Evolutionary conservation across 2,113 vertebrate genomes (phyloP), one percentile per base, ranked within the genome.

Genomic region (Apteryx owenii): DNA sequence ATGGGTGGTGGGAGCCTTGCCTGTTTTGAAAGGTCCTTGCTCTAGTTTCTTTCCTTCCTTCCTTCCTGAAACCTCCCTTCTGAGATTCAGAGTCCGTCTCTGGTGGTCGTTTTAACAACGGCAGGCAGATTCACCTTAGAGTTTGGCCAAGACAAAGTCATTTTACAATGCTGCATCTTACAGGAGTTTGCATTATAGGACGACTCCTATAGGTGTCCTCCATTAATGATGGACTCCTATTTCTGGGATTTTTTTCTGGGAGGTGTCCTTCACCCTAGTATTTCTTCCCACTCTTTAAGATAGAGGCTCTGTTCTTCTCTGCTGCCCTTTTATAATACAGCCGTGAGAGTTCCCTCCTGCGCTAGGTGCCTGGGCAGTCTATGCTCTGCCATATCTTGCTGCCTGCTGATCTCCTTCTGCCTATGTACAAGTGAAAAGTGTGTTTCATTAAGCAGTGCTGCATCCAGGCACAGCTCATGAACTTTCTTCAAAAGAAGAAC

Each of bases 41-140:
- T n/a, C 44, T 31, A n/a, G 21, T 29, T 1, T 0, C 0, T 31
- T 15, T 51, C 79, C 65, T 50, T 38, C 36, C 36, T 38, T 38
- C 36, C 36, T 38, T 38, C 19, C 9, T 48, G 25, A 20, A 61
- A 36, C 12, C 36, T 33, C 1, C 31, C 25, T 78, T 53, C 38
- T 31, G 46, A 54, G 38, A 6, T 5, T 75, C 83, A 13, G 5
- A 62, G 33, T 31, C 20, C 23, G 65, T 22, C 50, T 26, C 44
- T 17, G 5, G 29, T 56, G 42, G 25, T 60, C 29, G 5, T 40
- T 73, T 66, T 51, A 77, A 46, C 6, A 4, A 0, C 0, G 1
- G 8, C 60, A 51, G 38, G 21, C 22, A 73, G 33, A 40, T 17
- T 56, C 38, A 42, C 38, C 3, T 17, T 38, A 19, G 62, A 66